Base-by-base conservation (phyloP, 2,888 invertebrate species). In the Ametastegia equiseti region DNA sequence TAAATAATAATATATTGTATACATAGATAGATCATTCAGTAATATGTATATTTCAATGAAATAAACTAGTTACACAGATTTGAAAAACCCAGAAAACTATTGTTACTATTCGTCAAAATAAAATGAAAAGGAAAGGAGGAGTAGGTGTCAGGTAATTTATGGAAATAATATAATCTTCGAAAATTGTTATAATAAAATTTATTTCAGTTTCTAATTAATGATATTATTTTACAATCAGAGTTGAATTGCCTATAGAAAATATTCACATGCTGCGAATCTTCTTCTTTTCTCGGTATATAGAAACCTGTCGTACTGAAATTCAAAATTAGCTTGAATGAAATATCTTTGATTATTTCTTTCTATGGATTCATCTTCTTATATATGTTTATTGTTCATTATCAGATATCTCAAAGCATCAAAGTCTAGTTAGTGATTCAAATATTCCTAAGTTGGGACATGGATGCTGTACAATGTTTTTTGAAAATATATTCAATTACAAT, bases 241-340 rank as follows among this genome's bases (percentile, higher is more conserved):
- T 50, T 60, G 13, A 42, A 79, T 19, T 23, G 30, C 39, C 19
- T 15, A 27, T 42, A 65, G 30, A n/a, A n/a, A 33, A 50, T 42
- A 27, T 83, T 86, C 90, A 91, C 88, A 95, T 92, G 88, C 97
- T 97, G 87, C 96, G 94, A 60, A 97, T 93, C 92, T 95, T 96
- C 91, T 95, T 97, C 86, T 93, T 93, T 90, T 98, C 97, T 87
- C 93, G 93, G 88, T 96, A 96, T 0, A 96, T 89, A 36, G 93
- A 92, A 27, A 93, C 92, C 84, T 92, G 88, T 90, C 95, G 96
- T 88, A 97, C 97, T 97, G 94, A 84, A 95, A 79, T 36, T 11
- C 1, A 75, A 33, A 23, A 54, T 54, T 23, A 54, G 23, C 23
- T 19, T 3, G 42, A 63, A 36, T 36, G 1, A 47, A 69, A 19